Evolutionary conservation across 2,113 vertebrate species (phyloP).

Genomic region (Acinonyx jubatus): DNA sequence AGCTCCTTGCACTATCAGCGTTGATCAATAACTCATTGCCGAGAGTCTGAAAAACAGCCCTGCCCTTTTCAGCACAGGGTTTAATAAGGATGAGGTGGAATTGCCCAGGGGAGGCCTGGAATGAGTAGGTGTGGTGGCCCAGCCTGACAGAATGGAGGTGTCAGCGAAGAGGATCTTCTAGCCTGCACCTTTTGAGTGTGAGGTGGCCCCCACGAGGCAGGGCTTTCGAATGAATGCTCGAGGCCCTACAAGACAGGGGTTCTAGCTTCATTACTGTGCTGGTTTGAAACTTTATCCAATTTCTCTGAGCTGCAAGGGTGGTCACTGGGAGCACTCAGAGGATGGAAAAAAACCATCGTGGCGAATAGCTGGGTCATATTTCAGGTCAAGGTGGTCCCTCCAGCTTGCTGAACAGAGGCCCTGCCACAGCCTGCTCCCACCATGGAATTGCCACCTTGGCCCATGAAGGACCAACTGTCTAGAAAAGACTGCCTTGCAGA

Average conservation of each 20-base stretch:
- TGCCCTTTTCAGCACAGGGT: background rate
- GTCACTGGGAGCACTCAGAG: background rate
- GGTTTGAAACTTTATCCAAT: background rate
- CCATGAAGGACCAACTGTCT: rapidly evolving
- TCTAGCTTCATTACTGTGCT: background rate
- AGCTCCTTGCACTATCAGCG: constrained; percentile 8
- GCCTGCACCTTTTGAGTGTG: background rate
- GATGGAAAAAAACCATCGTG: background rate
- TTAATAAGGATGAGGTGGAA: constrained; percentile 13
- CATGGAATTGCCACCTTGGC: background rate
- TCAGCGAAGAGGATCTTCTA: background rate
- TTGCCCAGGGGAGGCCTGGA: background rate
- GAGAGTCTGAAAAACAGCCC: background rate
- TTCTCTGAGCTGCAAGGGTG: background rate
- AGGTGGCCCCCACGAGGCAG: background rate
- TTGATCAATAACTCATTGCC: constrained; percentile 62
- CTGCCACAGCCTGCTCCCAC: background rate
- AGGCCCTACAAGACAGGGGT: background rate
- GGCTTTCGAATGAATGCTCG: background rate
- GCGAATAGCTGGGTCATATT: background rate
- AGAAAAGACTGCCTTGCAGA: background rate
- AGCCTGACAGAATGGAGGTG: background rate
- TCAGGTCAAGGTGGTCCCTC: background rate
- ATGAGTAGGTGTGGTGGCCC: background rate
- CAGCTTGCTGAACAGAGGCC: background rate